A percentile compares a stretch with the other conserved stretches of the same genome.
These are phyloP conservation scores for Brachionus rubens DNA, from an alignment of 1,140 invertebrate species.

Conservation along the genomic window DNA sequence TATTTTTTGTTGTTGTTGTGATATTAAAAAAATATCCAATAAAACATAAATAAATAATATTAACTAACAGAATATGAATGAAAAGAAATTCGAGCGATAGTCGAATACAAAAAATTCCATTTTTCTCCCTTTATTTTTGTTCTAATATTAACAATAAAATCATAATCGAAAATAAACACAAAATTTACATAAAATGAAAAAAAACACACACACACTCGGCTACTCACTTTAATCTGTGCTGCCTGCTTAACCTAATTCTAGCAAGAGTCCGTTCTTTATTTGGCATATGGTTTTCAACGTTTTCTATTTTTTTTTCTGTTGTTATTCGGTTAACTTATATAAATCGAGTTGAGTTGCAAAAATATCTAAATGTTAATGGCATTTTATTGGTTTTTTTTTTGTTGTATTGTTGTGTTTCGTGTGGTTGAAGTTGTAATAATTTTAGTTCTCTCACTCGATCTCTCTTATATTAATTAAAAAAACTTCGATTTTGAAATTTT, in stretches of 20 bases:
- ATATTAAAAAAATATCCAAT: slow-evolving; percentile 34
- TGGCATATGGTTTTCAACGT: not conserved
- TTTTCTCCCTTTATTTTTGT: slow-evolving; percentile 27
- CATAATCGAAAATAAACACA: slow-evolving; percentile 32
- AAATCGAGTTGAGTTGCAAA: no score
- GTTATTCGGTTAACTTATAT: no score
- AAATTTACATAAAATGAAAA: slow-evolving; percentile 37
- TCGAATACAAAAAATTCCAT: slow-evolving; percentile 19
- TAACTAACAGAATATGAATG: not conserved
- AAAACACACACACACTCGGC: not conserved
- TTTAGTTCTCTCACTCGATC: not conserved
- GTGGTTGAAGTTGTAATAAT: not conserved
- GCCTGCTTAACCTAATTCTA: slow-evolving; percentile 34
- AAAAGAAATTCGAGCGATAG: not conserved
- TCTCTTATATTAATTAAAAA: slow-evolving; percentile 3
- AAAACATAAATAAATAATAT: slow-evolving; percentile 41
- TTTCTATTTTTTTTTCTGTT: not conserved
- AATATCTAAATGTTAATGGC: slow-evolving; percentile 23
- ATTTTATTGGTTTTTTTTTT: slow-evolving; percentile 18
- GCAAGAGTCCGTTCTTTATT: slow-evolving; percentile 8
- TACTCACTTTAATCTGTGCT: not conserved
- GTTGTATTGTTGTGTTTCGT: not conserved
- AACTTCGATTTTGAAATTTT: not conserved
- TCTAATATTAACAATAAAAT: not conserved
- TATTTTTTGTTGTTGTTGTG: not conserved